phyloP scores from a whole-genome alignment of 2,113 vertebrate species.

The Phrynosoma blainvillii region DNA sequence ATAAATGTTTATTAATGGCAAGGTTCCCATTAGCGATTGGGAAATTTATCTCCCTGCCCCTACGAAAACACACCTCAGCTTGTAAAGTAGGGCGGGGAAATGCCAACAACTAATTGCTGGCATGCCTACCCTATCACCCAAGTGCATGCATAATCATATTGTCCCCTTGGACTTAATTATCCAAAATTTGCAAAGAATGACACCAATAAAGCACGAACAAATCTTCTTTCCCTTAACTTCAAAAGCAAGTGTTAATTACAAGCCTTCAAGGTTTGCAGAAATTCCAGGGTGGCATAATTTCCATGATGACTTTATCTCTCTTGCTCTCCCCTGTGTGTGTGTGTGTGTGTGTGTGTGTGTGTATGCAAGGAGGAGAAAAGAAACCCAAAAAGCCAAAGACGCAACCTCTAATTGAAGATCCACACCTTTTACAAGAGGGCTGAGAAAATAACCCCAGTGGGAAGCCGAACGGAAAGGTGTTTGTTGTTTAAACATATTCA shows the following conservation, averaged over 20 bases:
- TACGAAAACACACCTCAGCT: too few relatives aligned
- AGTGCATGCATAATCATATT: constrained; percentile 62
- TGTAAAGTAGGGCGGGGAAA: not conserved
- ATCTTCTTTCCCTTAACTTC: constrained; percentile 63
- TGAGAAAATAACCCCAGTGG: not conserved
- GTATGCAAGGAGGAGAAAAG: not conserved
- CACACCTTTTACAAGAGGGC: constrained; percentile 9
- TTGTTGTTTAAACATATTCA: not conserved
- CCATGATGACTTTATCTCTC: constrained; percentile 37
- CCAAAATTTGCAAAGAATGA: constrained; percentile 69
- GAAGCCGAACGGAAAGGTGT: not conserved
- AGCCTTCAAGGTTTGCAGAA: constrained; percentile 37
- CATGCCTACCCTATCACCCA: not conserved
- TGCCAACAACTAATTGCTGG: too few relatives aligned
- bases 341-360: too few relatives aligned
- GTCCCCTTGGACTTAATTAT: constrained; percentile 82
- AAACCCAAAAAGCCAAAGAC: constrained; percentile 7
- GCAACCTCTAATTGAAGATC: constrained; percentile 22
- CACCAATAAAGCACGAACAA: constrained; percentile 68
- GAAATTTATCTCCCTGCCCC: too few relatives aligned
- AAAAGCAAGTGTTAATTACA: constrained; percentile 61
- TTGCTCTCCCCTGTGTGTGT: too few relatives aligned
- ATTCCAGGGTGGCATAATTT: constrained; percentile 36
- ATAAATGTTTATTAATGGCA: too few relatives aligned
- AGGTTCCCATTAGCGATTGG: too few relatives aligned